Percentiles rank a stretch among this genome's conserved stretches.
Evolutionary conservation across 2,113 vertebrate genomes (phyloP).

Genomic region (Channa maculata): DNA sequence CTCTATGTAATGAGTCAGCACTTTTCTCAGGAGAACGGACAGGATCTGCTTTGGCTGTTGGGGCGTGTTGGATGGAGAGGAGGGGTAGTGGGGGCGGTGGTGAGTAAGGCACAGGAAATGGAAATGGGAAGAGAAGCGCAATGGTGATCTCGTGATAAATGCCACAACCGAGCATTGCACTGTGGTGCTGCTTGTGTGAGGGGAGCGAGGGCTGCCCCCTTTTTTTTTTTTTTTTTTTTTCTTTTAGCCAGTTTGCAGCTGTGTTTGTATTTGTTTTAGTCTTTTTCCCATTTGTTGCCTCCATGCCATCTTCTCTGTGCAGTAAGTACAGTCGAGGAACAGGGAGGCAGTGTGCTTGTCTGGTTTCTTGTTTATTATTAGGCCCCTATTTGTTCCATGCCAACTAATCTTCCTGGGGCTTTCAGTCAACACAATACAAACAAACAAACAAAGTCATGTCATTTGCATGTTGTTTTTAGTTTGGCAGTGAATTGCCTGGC

Average conservation of each 20-base stretch:
- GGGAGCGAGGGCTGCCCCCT: constrained; percentile 8
- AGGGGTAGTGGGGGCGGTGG: constrained; percentile 23
- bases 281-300: constrained; percentile 5
- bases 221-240: not conserved
- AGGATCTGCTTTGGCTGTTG: constrained; percentile 58
- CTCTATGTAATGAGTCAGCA: constrained; percentile 78
- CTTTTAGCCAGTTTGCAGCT: constrained; percentile 24
- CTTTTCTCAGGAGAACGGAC: constrained; percentile 57
- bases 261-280: constrained; percentile 46
- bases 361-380: constrained; percentile 62
- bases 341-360: constrained; percentile 23
- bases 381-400: constrained; percentile 60
- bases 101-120: constrained; percentile 59
- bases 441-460: constrained; percentile 55
- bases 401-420: constrained; percentile 60
- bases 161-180: constrained; percentile 39
- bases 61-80: constrained; percentile 24
- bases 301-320: constrained; percentile 1
- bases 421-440: constrained; percentile 50
- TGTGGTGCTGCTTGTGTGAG: constrained; percentile 34
- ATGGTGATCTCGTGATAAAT: constrained; percentile 66
- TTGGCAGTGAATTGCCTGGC: constrained; percentile 28
- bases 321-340: constrained; percentile 26
- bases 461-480: constrained; percentile 26
- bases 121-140: constrained; percentile 66